phyloP scores from a whole-genome alignment of 2,113 vertebrate species.

The Myanophis thanlyinensis region DNA sequence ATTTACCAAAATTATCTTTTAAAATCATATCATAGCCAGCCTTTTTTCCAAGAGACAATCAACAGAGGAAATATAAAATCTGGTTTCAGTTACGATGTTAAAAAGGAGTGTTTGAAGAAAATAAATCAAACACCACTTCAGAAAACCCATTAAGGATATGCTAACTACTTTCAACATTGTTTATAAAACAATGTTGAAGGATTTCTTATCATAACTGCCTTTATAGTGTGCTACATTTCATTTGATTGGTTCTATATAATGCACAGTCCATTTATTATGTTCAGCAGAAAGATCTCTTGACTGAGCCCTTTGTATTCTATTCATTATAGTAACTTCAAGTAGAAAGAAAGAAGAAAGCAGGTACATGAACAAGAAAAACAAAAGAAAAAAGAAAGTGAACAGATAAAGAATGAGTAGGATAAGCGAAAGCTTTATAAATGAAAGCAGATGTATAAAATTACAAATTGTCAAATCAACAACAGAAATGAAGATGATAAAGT shows the following conservation, averaged over 20 bases:
- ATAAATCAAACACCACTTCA: constrained; percentile 7
- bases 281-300: constrained; percentile 46
- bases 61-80: constrained; percentile 5
- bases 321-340: constrained; percentile 60
- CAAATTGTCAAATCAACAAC: constrained; percentile 89
- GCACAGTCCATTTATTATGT: constrained; percentile 30
- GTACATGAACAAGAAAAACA: constrained; percentile 68
- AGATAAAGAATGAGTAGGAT: constrained; percentile 72
- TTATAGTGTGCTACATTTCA: constrained; percentile 45
- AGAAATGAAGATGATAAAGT: constrained; percentile 90
- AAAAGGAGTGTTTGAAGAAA: constrained; percentile 5
- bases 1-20: background rate
- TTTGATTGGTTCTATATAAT: constrained; percentile 44
- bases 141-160: constrained; percentile 35
- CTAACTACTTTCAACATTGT: constrained; percentile 39
- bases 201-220: constrained; percentile 26
- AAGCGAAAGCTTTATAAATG: constrained; percentile 91
- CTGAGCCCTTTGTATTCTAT: constrained; percentile 44
- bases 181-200: constrained; percentile 48
- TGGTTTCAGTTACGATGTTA: constrained; percentile 22
- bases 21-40: constrained; percentile 5
- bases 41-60: background rate
- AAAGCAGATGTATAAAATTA: constrained; percentile 98
- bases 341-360: constrained; percentile 46
- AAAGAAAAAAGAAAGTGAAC: constrained; percentile 65